Percentiles rank a stretch among this genome's conserved stretches.
Conservation (phyloP, 2,888 invertebrate species). For the Cephus nigrinus region DNA sequence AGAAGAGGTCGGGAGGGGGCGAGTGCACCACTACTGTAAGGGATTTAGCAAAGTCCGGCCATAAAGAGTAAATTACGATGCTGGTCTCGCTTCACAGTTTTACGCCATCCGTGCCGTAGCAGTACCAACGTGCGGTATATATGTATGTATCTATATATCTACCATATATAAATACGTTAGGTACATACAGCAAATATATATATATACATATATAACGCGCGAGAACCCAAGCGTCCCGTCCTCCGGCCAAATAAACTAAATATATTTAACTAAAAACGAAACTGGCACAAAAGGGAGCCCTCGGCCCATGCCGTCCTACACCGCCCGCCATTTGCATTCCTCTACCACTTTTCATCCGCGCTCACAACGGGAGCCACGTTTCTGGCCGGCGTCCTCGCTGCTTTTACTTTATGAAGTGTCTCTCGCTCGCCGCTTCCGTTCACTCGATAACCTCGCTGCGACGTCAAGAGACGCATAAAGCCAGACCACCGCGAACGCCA, state of each 20-base stretch:
- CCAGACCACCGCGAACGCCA: neutral
- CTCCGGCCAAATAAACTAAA: constrained; percentile 12
- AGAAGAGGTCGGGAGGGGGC: neutral
- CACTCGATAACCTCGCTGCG: neutral
- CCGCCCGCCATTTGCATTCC: constrained; percentile 21
- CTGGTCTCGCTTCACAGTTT: constrained; percentile 53
- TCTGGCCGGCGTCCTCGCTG: neutral
- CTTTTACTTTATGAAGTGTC: neutral
- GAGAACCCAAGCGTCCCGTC: constrained; percentile 20
- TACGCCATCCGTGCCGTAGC: constrained; percentile 37
- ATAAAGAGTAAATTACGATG: constrained; percentile 58
- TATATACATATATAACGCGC: neutral
- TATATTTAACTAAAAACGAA: constrained; percentile 28
- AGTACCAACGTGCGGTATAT: constrained; percentile 12
- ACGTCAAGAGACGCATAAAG: neutral
- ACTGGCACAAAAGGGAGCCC: constrained; percentile 24
- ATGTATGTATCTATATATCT: neutral
- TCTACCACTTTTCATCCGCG: constrained; percentile 1
- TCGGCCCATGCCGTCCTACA: neutral
- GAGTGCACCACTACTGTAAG: constrained; percentile 32
- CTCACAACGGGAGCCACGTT: constrained; percentile 1
- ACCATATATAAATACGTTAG: neutral
- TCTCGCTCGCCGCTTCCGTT: neutral
- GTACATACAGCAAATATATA: neutral
- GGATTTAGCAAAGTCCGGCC: constrained; percentile 54